Evolutionary conservation across 2,113 vertebrate genomes (phyloP).

Genomic region (Isurus oxyrinchus): DNA sequence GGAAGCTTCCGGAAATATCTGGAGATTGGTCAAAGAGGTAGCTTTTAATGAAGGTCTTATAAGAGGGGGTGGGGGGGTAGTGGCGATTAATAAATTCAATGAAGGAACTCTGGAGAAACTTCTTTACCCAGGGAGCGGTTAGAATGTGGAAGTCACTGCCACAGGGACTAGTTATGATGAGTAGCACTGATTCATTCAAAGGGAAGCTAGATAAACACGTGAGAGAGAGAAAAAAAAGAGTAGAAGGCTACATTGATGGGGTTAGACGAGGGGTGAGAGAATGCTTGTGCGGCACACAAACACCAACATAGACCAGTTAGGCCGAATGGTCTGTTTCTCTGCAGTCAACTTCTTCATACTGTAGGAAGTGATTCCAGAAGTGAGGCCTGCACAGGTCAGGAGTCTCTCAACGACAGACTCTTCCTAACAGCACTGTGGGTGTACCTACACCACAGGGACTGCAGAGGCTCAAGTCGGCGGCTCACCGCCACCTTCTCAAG

Average conservation of each 20-base stretch:
- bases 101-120: neutral
- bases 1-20: neutral
- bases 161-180: neutral
- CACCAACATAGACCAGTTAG: neutral
- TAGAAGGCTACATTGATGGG: neutral
- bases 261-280: neutral
- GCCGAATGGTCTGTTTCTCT: neutral
- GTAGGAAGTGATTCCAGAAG: neutral
- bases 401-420: neutral
- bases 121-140: neutral
- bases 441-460: no score
- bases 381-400: neutral
- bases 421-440: neutral
- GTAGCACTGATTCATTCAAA: no score
- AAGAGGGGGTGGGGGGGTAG: neutral
- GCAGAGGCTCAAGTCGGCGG: no score
- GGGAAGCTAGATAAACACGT: no score
- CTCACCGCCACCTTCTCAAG: no score
- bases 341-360: neutral
- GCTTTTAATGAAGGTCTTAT: neutral
- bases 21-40: neutral
- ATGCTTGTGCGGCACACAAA: neutral
- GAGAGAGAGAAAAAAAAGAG: neutral
- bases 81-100: neutral
- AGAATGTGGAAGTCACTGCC: neutral